phyloP scores from a whole-genome alignment of 2,113 vertebrate species.

The Gobiocypris rarus region DNA sequence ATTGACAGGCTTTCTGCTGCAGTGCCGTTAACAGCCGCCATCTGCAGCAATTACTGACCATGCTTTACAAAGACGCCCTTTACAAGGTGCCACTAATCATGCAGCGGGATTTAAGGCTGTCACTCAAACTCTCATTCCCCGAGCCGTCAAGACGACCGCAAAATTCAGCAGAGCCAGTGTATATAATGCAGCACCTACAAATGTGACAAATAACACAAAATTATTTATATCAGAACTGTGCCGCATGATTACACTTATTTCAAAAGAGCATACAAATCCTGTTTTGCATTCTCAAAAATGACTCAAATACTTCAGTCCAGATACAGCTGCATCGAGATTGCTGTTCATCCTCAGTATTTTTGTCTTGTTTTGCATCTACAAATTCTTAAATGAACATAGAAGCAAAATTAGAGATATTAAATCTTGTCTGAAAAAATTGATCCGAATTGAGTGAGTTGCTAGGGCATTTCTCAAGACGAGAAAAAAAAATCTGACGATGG shows the following conservation, averaged over 20 bases:
- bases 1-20: slow-evolving; percentile 26
- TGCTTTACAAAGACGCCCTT: slow-evolving; percentile 24
- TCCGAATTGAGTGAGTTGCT: too few relatives aligned
- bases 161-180: too few relatives aligned
- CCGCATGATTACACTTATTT: neutral
- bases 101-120: slow-evolving; percentile 13
- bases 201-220: neutral
- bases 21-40: slow-evolving; percentile 22
- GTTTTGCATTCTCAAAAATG: neutral
- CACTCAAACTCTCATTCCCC: neutral
- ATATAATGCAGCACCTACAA: neutral
- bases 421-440: too few relatives aligned
- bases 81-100: slow-evolving; percentile 19
- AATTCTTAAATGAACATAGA: too few relatives aligned
- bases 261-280: neutral
- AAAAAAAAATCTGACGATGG: too few relatives aligned
- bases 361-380: too few relatives aligned
- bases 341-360: too few relatives aligned
- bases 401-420: too few relatives aligned
- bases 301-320: too few relatives aligned
- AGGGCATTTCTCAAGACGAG: too few relatives aligned
- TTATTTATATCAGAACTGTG: neutral
- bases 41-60: slow-evolving; percentile 20
- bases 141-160: neutral
- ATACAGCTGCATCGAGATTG: too few relatives aligned